Base-by-base conservation (phyloP, 2,797 vertebrate species). In the Anomalospiza imberbis region DNA sequence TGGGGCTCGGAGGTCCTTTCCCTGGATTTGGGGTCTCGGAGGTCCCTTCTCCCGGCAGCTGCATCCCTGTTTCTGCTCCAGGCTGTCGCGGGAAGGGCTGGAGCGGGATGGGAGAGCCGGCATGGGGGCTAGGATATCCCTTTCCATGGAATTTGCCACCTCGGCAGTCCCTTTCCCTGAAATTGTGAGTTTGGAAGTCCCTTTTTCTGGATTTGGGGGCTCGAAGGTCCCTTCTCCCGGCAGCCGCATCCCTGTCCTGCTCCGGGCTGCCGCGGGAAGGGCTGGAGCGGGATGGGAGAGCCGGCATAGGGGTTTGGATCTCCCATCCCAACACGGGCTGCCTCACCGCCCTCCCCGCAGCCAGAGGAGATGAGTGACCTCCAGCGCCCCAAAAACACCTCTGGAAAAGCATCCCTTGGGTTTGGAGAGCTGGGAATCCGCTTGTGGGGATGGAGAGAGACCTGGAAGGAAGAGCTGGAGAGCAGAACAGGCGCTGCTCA, bases 391-490 rank as follows among this genome's bases (percentile, higher is more conserved):
- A 25, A 8, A 1, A 40, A 76, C 55, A 5, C 29, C 51, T 66
- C 55, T 9, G 48, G 53, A 25, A 47, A 24, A 87, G 34, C 45
- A 6, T 54, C 85, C 29, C 48, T 4, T 1, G 15, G 3, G 12
- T 16, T 72, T 6, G 89, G 51, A 10, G 68, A 72, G 89, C 73
- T 1, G 31, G 63, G 70, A 85, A 76, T 68, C 19, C 2, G 10
- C 83, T 47, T 3, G 12, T 12, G 10, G 20, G 50, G 66, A 28
- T 3, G 45, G 75, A 32, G 60, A 6, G 55, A 10, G 55, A 6
- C 0, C 36, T 2, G 67, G 58, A 5, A 7, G 51, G 40, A 22
- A 10, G 40, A 48, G 67, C 45, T 0, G 60, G 63, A 0, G 10
- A 1, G 31, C 7, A 7, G 22, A 24, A 3, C 57, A 0, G 76